These are phyloP conservation scores for Planococcus citri DNA, from an alignment of 1,140 invertebrate genomes.

Conservation along the genomic window DNA sequence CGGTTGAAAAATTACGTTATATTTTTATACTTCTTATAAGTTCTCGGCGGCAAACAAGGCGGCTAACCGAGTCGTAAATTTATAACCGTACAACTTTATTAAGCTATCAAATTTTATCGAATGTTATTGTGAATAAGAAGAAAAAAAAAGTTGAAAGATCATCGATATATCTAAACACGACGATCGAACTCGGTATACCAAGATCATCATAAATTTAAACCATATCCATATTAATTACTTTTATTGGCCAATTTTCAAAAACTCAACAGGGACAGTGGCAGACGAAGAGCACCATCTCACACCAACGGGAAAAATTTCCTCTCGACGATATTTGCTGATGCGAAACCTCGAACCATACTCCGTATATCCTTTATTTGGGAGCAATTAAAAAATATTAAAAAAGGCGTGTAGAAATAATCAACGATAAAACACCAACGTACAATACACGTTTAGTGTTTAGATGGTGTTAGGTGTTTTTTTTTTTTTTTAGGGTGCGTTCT, in stretches of 20 bases:
- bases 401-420: not conserved
- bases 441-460: too few relatives aligned
- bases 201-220: not conserved
- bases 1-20: not conserved
- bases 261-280: too few relatives aligned
- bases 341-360: not conserved
- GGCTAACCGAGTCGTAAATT: not conserved
- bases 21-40: not conserved
- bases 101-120: constrained; percentile 3
- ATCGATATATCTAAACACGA: too few relatives aligned
- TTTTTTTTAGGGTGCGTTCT: too few relatives aligned
- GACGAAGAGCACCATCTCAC: not conserved
- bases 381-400: constrained; percentile 1
- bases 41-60: too few relatives aligned
- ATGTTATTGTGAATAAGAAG: not conserved
- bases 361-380: not conserved
- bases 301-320: not conserved
- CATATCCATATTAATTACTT: not conserved
- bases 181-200: not conserved
- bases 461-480: not conserved
- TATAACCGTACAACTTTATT: not conserved
- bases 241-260: not conserved
- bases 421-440: not conserved
- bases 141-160: not conserved
- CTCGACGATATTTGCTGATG: not conserved